A percentile compares a stretch with the other conserved stretches of the same genome.
These are phyloP conservation scores for Pararge aegeria DNA, from an alignment of 1,140 invertebrate genomes.

Conservation along the genomic window DNA sequence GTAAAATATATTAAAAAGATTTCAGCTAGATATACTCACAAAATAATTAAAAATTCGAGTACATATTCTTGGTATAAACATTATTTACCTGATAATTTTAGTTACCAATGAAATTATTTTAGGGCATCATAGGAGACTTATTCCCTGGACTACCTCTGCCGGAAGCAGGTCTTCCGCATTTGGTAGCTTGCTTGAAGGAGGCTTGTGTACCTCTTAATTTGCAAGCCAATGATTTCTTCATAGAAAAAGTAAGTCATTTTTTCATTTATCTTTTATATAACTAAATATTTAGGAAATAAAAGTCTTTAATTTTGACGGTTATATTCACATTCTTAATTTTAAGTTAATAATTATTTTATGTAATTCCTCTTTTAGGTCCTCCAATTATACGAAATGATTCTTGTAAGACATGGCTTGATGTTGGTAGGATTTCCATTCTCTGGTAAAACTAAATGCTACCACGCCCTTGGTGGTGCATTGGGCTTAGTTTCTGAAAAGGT, in stretches of 20 bases:
- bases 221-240: constrained; percentile 90
- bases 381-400: constrained; percentile 98
- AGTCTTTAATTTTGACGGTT: no score
- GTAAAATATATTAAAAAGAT: no score
- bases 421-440: constrained; percentile 96
- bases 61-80: no score
- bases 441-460: constrained; percentile 90
- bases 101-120: constrained; percentile 29
- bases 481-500: constrained; percentile 90
- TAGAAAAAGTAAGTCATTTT: constrained; percentile 84
- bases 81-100: no score
- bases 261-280: neutral
- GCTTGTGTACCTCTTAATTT: constrained; percentile 89
- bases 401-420: constrained; percentile 93
- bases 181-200: constrained; percentile 81
- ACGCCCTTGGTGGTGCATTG: constrained; percentile 88
- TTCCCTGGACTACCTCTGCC: constrained; percentile 93
- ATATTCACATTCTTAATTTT: no score
- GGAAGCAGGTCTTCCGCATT: constrained; percentile 80
- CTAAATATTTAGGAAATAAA: neutral
- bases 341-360: neutral
- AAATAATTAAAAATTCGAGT: no score
- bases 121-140: constrained; percentile 95
- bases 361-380: constrained; percentile 41
- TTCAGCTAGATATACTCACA: no score